A percentile compares a stretch with the other conserved stretches of the same genome.
These are phyloP conservation scores for Hylomyscus alleni DNA, from an alignment of 2,797 vertebrate genomes.

Conservation along the genomic window DNA sequence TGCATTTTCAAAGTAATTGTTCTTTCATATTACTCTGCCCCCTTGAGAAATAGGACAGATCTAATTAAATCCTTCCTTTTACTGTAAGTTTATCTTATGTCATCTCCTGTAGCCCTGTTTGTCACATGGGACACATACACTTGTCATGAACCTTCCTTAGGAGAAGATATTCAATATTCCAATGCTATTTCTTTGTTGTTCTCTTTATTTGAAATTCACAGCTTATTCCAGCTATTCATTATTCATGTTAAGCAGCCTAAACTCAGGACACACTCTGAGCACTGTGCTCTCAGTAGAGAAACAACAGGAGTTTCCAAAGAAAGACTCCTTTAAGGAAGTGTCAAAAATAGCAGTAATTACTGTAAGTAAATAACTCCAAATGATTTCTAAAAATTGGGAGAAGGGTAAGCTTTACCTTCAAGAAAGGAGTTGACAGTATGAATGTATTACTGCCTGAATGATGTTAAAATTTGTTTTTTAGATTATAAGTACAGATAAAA, in stretches of 20 bases:
- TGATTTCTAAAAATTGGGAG: constrained; percentile 44
- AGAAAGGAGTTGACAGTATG: neutral
- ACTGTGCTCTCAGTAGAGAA: constrained; percentile 34
- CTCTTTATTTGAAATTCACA: constrained; percentile 81
- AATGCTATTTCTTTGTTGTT: constrained; percentile 73
- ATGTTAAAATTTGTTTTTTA: constrained; percentile 3
- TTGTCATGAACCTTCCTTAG: constrained; percentile 63
- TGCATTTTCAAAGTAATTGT: constrained; percentile 53
- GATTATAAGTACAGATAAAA: neutral
- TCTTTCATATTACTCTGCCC: constrained; percentile 64
- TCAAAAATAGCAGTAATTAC: constrained; percentile 54
- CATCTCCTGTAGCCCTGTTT: constrained; percentile 49
- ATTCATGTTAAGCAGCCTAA: constrained; percentile 74
- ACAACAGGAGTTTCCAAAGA: constrained; percentile 33
- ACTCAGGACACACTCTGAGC: constrained; percentile 60
- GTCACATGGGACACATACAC: constrained; percentile 59
- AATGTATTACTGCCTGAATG: neutral
- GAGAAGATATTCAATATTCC: constrained; percentile 64
- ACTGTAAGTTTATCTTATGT: constrained; percentile 68
- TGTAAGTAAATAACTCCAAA: constrained; percentile 42
- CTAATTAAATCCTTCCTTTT: constrained; percentile 78
- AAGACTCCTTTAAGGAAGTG: constrained; percentile 48
- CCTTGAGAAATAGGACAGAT: constrained; percentile 66
- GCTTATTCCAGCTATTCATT: constrained; percentile 79
- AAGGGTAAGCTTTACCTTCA: constrained; percentile 30